Base-by-base conservation (phyloP, 23 tunicate species). In the Corella eumyota region DNA sequence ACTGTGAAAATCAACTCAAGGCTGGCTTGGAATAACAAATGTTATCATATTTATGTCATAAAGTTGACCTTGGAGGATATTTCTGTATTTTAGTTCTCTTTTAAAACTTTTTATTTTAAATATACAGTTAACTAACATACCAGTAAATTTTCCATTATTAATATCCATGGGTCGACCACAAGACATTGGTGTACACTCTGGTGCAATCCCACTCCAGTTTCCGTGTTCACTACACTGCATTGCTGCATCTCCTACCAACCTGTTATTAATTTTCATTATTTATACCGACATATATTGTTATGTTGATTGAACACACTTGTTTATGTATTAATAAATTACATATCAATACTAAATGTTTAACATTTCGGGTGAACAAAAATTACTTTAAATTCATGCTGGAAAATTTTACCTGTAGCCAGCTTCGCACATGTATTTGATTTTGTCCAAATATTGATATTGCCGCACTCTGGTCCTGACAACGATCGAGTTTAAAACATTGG, bases 171-270 rank as follows among this genome's bases (percentile, higher is more conserved):
- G 90, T 2, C 31, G 3, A 0, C 50, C 67, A 46, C 90, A 80
- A 5, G 90, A 75, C 6, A 34, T 38, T 55, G 69, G 78, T 4
- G 51, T 67, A 47, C 90, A 80, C 1, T 51, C 79, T 21, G 90
- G 73, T 2, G n/a, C 23, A n/a, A 40, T 31, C 7, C 78, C 70
- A 5, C 34, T 58, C 90, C 90, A 80, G 1, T 29, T 58, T 32
- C 64, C 77, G 24, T 51, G 54, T 45, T 65, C 60, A 44, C 61
- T 51, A 36, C 90, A 80, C 3, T n/a, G 54, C 21, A 73, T 31
- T 27, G 36, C 27, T 20, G 36, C 56, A 26, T 52, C 58, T 17
- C 80, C 80, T 4, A 2, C 38, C 40, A 73, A 25, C 20, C 80
- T 73, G 52, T 0, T 31, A 62, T 35, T 11, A 44, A 11, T 44